Evolutionary conservation across 1,140 invertebrate genomes (phyloP), one percentile per base, ranked within the genome.

Genomic region (Camponotus pennsylvanicus): DNA sequence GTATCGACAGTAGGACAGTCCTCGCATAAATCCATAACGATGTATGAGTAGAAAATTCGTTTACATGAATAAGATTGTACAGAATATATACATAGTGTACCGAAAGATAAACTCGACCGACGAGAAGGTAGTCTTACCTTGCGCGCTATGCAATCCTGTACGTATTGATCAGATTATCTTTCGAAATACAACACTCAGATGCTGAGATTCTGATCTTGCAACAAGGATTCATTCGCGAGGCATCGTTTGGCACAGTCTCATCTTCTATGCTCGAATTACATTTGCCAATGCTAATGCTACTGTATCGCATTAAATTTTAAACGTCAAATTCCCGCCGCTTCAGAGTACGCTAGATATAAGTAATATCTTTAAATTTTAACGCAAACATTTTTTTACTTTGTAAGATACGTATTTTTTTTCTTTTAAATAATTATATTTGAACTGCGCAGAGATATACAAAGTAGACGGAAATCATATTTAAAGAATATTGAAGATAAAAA

Each of bases 1-100:
- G 57, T 57, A 86, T 88, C 86, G 88, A 89, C 83, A 88, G 88
- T 89, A 84, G 88, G 87, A 52, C 15, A 80, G 89, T 90, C 88
- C 66, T 52, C 52, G 88, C 71, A 89, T 89, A 91, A 92, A 92
- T 90, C 87, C 87, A 87, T 79, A 71, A 73, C 76, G 77, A 63
- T 80, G 77, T 85, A 80, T 77, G 89, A 88, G 86, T 87, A 86
- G 86, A 78, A 52, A 75, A 63, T 59, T 71, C 64, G 84, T 84
- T 84, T 27, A 70, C 67, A 75, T 88, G 77, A 87, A 80, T 89
- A 90, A 90, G 80, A 89, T 86, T 86, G 85, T 76, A 77, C 76
- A 87, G 90, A 88, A 86, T 88, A 86, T 80, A 85, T 27, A 27
- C 82, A 86, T 73, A n/a, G n/a, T 57, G 34, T 57, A 57, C 52